phyloP scores from a whole-genome alignment of 2,797 vertebrate species.

The Rhinella marina region DNA sequence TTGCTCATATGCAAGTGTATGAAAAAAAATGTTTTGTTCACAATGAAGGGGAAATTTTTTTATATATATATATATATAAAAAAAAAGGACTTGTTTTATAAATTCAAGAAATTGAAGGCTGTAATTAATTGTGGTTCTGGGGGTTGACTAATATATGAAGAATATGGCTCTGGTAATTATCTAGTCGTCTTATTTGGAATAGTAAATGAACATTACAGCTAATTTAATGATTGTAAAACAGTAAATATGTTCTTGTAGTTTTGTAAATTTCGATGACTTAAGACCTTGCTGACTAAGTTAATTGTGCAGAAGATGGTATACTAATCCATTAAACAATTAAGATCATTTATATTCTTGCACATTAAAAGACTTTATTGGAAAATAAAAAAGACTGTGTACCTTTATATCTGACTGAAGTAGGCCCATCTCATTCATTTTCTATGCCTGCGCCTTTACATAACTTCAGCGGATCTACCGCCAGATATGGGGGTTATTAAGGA shows the following conservation, averaged over 20 bases:
- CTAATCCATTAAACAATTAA: constrained; percentile 70
- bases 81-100: constrained; percentile 75
- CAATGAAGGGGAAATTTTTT: constrained; percentile 73
- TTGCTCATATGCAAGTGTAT: constrained; percentile 71
- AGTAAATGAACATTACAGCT: constrained; percentile 73
- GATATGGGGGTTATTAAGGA: too few species aligned
- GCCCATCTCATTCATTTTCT: too few species aligned
- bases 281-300: constrained; percentile 71
- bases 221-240: constrained; percentile 77
- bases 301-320: constrained; percentile 73
- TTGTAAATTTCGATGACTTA: constrained; percentile 72
- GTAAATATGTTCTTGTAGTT: constrained; percentile 78
- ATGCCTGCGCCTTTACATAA: too few species aligned
- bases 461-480: too few species aligned
- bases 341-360: constrained; percentile 72
- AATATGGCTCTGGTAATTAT: constrained; percentile 70
- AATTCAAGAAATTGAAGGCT: constrained; percentile 75
- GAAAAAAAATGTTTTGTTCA: constrained; percentile 71
- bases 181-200: constrained; percentile 76
- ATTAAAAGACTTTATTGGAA: constrained; percentile 76
- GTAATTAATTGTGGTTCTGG: constrained; percentile 72
- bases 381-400: constrained; percentile 8
- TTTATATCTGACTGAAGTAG: background rate
- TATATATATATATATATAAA: constrained; percentile 64
- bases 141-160: constrained; percentile 70